Evolutionary conservation across 1,140 invertebrate species (phyloP).

Genomic region (Laupala kohalensis): DNA sequence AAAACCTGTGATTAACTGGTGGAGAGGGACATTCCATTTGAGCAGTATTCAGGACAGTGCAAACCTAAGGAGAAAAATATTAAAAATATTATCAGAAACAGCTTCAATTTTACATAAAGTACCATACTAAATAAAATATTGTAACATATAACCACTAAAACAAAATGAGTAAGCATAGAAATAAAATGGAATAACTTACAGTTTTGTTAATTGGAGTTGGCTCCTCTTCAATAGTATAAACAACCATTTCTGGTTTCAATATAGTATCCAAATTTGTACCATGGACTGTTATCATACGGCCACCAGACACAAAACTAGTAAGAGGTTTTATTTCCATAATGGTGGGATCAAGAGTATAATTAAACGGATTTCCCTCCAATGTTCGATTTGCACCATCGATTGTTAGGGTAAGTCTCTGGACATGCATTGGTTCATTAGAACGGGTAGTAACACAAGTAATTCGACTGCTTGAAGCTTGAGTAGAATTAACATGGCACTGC

Average conservation of each 20-base stretch:
- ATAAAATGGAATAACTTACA: slow-evolving; percentile 24
- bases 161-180: neutral
- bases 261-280: slow-evolving; percentile 84
- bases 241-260: slow-evolving; percentile 78
- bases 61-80: slow-evolving; percentile 38
- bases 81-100: slow-evolving; percentile 4
- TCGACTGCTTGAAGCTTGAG: slow-evolving; percentile 75
- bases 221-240: slow-evolving; percentile 60
- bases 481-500: slow-evolving; percentile 74
- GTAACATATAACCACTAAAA: neutral
- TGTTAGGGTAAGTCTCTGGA: slow-evolving; percentile 52
- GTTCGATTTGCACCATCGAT: slow-evolving; percentile 71
- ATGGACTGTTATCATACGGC: slow-evolving; percentile 82
- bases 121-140: neutral
- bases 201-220: slow-evolving; percentile 60
- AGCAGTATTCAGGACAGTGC: slow-evolving; percentile 71
- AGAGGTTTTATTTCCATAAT: slow-evolving; percentile 85
- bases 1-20: slow-evolving; percentile 47
- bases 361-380: slow-evolving; percentile 55
- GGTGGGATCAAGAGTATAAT: slow-evolving; percentile 84
- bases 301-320: slow-evolving; percentile 79
- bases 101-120: too few species aligned
- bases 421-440: slow-evolving; percentile 33
- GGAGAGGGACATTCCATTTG: slow-evolving; percentile 94
- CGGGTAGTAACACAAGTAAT: slow-evolving; percentile 76